Conservation (phyloP, 2,888 invertebrate species). For the Anoplius nigerrimus region DNA sequence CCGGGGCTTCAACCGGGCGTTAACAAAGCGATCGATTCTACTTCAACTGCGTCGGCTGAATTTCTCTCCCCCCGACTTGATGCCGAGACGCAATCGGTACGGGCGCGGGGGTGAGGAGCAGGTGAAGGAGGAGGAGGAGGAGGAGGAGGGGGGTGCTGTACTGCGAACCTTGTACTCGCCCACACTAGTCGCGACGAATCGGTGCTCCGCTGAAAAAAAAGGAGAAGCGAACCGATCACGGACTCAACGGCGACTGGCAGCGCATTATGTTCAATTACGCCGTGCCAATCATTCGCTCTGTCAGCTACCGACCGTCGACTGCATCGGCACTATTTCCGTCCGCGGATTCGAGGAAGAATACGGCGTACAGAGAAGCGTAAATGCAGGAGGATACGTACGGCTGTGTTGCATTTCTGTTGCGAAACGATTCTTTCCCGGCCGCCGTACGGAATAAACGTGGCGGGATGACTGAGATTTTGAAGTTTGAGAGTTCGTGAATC, state of each 20-base stretch:
- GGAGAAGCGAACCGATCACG: not conserved
- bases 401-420: no score
- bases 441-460: no score
- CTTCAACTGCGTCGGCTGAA: conserved; percentile 26
- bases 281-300: conserved; percentile 23
- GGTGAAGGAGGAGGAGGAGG: not conserved
- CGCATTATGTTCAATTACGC: conserved; percentile 29
- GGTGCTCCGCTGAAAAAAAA: not conserved
- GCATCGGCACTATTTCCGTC: no score
- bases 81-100: not conserved
- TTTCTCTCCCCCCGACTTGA: conserved; percentile 21
- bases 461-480: no score
- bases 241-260: not conserved
- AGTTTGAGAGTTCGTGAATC: no score
- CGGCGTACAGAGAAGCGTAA: no score
- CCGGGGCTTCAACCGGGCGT: conserved; percentile 38
- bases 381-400: no score
- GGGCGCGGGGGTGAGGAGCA: not conserved
- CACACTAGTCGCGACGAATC: conserved; percentile 7
- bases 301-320: not conserved
- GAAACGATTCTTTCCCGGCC: no score
- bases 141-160: no score
- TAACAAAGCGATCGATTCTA: conserved; percentile 39
- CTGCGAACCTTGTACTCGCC: no score
- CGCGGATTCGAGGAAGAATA: no score